Percentiles rank a stretch among this genome's conserved stretches.
phyloP scores from a whole-genome alignment of 2,113 vertebrate species.

The Cyprinodon variegatus region DNA sequence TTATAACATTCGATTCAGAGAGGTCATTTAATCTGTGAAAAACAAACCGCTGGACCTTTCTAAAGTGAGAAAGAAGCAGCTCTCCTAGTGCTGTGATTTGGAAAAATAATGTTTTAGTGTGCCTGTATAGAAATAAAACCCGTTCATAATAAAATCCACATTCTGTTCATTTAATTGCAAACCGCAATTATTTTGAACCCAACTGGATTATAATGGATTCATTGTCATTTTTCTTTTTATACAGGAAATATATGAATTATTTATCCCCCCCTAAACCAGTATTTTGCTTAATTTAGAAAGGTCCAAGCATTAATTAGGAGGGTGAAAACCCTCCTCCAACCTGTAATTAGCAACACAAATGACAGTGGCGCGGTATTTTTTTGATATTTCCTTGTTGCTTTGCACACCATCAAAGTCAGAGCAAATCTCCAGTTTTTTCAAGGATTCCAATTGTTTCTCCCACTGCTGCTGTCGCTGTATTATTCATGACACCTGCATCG shows the following conservation, averaged over 20 bases:
- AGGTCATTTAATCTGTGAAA: no score
- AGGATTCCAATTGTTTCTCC: conserved; percentile 29
- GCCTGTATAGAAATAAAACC: neutral
- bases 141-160: neutral
- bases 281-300: neutral
- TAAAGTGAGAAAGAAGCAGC: no score
- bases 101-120: neutral
- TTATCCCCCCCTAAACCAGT: neutral
- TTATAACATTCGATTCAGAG: no score
- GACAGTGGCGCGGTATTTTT: neutral
- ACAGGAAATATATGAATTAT: neutral
- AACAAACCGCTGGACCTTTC: no score
- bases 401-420: conserved; percentile 56
- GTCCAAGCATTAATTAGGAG: neutral
- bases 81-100: neutral
- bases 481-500: conserved; percentile 17
- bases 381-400: conserved; percentile 54
- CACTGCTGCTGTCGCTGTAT: neutral
- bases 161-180: neutral
- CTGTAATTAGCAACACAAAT: neutral
- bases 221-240: neutral
- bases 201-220: neutral
- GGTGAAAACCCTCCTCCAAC: neutral
- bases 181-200: neutral
- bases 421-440: conserved; percentile 35